Base-by-base conservation (phyloP, 2,888 invertebrate species). In the Phengaris arion region DNA sequence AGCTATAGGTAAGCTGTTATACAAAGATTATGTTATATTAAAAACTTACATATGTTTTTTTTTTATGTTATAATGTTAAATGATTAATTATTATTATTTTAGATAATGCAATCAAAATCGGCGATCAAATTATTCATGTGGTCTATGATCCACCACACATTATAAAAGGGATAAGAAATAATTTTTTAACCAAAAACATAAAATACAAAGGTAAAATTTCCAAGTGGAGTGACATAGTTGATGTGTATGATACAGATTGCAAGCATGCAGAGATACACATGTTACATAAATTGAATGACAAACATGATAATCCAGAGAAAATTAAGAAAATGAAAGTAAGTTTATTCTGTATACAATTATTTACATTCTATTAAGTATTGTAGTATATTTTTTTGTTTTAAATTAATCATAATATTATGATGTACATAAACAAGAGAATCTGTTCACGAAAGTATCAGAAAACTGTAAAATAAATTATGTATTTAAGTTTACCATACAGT, bases 211-310 rank as follows among this genome's bases (percentile, higher is more conserved):
- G 7, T 0, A 13, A 55, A 55, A 6, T n/a, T 55, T 55, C 55
- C 0, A 55, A n/a, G 55, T 55, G 6, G 55, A 55, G 55, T 73
- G 81, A 81, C 68, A 79, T 79, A 52, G 74, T 80, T 0, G 78
- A 78, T 15, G 77, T 80, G 2, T 79, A 80, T 45, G 74, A 75
- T n/a, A 76, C 79, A 2, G 81, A 80, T 52, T 78, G 79, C 69
- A 55, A 75, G 7, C 77, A 79, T 52, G 52, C 69, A 35, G 75
- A 51, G n/a, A 68, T 73, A 2, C 59, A 79, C 12, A 35, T 80
- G 22, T 8, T 78, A 2, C 68, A 77, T 12, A 77, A 77, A 70
- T 75, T 78, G 12, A 78, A 74, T 54, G 78, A 78, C 54, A 74
- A 78, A 15, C 74, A 77, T 74, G 76, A 78, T 8, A 45, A 55